A percentile compares a stretch with the other conserved stretches of the same genome.
Evolutionary conservation across 2,888 invertebrate genomes (phyloP).

Genomic region (Axea sp.): DNA sequence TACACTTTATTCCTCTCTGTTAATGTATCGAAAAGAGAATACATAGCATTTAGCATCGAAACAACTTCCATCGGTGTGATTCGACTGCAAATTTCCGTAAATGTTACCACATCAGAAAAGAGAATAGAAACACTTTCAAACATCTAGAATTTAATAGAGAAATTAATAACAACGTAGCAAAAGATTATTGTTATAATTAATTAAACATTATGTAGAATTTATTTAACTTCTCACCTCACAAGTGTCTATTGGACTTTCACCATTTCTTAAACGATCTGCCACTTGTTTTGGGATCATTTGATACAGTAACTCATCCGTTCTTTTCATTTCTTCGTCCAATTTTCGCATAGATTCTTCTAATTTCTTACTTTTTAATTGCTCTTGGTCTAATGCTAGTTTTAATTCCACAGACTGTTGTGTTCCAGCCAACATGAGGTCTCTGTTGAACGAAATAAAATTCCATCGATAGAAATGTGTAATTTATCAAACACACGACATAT

Average conservation of each 20-base stretch:
- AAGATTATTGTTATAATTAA: too few relatives aligned
- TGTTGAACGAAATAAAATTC: too few relatives aligned
- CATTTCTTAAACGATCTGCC: constrained; percentile 93
- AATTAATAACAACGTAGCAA: too few relatives aligned
- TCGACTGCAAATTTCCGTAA: constrained; percentile 97
- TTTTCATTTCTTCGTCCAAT: constrained; percentile 96
- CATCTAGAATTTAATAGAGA: constrained; percentile 83
- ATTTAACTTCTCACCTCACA: too few relatives aligned
- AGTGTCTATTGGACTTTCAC: constrained; percentile 97
- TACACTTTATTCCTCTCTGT: constrained; percentile 96
- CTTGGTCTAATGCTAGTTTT: constrained; percentile 96
- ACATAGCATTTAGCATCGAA: constrained; percentile 98
- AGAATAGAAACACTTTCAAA: constrained; percentile 97
- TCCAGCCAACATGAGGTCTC: constrained; percentile 96
- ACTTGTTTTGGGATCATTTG: constrained; percentile 99
- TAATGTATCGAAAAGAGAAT: constrained; percentile 96
- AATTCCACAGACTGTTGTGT: constrained; percentile 98
- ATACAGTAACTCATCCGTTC: constrained; percentile 96
- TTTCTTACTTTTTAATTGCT: constrained; percentile 97
- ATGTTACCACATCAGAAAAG: constrained; percentile 98
- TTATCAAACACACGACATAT: too few relatives aligned
- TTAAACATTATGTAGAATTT: too few relatives aligned
- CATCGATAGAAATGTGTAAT: too few relatives aligned
- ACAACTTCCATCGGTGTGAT: constrained; percentile 99
- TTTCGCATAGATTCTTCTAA: constrained; percentile 97